A percentile compares a stretch with the other conserved stretches of the same genome.
These are phyloP conservation scores for Hydriomena furcata DNA, from an alignment of 2,888 invertebrate genomes.

Conservation along the genomic window DNA sequence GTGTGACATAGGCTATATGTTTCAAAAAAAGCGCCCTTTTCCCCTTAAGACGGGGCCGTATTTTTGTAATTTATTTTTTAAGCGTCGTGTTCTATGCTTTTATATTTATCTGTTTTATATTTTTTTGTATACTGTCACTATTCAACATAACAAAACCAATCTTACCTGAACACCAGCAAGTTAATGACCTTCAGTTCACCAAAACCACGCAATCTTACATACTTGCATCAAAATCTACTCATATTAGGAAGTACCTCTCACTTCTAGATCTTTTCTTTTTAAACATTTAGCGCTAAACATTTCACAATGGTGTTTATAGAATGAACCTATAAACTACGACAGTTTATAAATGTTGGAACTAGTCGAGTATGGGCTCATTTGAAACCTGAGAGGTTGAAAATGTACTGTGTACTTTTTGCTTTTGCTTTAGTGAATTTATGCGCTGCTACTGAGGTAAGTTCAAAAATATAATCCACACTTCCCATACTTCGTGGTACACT, in stretches of 20 bases:
- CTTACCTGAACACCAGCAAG: slow-evolving; percentile 3
- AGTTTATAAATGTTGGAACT: slow-evolving; percentile 20
- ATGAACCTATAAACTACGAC: slow-evolving; percentile 10
- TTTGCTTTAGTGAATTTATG: slow-evolving; percentile 6
- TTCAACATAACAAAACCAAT: not conserved
- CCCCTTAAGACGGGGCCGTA: too few relatives aligned
- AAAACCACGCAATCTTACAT: not conserved
- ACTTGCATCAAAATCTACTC: slow-evolving; percentile 1
- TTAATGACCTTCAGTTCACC: not conserved
- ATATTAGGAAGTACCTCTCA: not conserved
- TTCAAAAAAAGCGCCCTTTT: too few relatives aligned
- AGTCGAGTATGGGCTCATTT: slow-evolving; percentile 5
- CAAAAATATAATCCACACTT: too few relatives aligned
- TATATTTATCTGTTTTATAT: too few relatives aligned
- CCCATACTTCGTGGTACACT: too few relatives aligned
- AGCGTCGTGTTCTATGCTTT: too few relatives aligned
- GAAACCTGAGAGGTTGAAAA: slow-evolving; percentile 6
- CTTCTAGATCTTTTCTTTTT: slow-evolving; percentile 25
- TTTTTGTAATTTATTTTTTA: too few relatives aligned
- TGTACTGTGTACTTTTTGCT: slow-evolving; percentile 11
- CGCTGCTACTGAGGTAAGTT: slow-evolving; percentile 14
- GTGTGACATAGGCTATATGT: too few relatives aligned
- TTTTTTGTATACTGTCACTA: too few relatives aligned
- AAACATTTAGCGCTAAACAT: slow-evolving; percentile 29
- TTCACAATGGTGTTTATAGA: slow-evolving; percentile 28